Evolutionary conservation across 2,888 invertebrate genomes (phyloP), one percentile per base, ranked within the genome.

Genomic region (Unio pictorum): DNA sequence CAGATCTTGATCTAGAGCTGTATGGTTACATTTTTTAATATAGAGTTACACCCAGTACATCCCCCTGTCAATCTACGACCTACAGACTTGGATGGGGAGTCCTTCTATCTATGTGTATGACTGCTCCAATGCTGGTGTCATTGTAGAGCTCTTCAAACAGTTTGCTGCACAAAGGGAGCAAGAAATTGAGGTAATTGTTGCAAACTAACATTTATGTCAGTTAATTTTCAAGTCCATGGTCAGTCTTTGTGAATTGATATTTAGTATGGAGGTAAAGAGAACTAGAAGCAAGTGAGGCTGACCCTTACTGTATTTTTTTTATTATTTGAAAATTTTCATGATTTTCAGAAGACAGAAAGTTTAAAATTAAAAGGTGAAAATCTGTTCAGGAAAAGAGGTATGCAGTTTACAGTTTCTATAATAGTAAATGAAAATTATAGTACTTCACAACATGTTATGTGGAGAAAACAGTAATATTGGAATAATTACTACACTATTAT

Each of bases 101-200:
- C 99, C 99, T 0, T 98, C 98, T 66, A 97, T 99, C 77, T 99
- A 98, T 91, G 98, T 99, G 30, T 99, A 98, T 91, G 99, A 99
- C 91, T 99, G 99, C 91, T 97, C 98, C 69, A 98, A 97, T 92
- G 99, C 99, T 20, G 99, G 98, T 72, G 95, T 97, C 82, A 97
- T 99, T 84, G 94, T 99, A 62, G 96, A 98, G 81, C 88, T 89
- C 23, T 92, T 92, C 78, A 89, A 84, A 74, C 82, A 85, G 71
- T 88, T 88, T 76, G 85, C 86, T 17, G 61, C 71, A 57, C 89
- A 88, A 67, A 75, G 88, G 62, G 88, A 88, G 70, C 83, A 85
- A 65, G 89, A 89, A 67, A 72, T 83, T n/a, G 83, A 84, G 80
- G 85, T 85, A 71, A 63, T 72, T 73, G 5, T 69, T 69, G 18